These are phyloP conservation scores for Crotalus tigris DNA, from an alignment of 2,113 vertebrate species.

Conservation along the genomic window DNA sequence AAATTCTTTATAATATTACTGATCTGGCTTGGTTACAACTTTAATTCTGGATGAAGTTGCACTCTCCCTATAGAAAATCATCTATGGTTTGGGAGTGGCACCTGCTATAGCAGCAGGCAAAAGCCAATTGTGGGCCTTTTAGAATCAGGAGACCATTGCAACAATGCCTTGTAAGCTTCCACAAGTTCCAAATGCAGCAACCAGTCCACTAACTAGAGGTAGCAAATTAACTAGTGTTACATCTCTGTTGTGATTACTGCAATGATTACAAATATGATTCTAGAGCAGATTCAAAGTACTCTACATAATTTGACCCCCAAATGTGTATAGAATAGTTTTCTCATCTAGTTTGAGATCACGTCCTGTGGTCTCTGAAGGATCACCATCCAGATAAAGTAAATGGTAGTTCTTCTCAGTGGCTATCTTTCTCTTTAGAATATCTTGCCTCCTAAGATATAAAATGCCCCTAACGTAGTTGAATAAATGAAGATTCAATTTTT, in stretches of 20 bases:
- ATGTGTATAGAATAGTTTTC: not conserved
- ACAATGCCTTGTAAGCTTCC: not conserved
- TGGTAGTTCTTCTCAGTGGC: not conserved
- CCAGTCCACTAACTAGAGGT: not conserved
- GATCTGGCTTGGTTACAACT: not conserved
- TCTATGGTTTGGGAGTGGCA: not conserved
- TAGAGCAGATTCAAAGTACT: not conserved
- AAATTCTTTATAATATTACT: constrained; percentile 30
- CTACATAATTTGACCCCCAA: not conserved
- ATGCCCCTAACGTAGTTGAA: not conserved
- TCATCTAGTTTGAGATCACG: not conserved
- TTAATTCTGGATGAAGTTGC: not conserved
- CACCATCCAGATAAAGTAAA: not conserved
- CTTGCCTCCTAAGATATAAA: not conserved
- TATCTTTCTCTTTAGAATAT: not conserved
- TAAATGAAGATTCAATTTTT: not conserved
- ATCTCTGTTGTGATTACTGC: not conserved
- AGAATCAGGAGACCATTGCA: not conserved
- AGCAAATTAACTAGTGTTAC: not conserved
- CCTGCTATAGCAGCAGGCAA: not conserved
- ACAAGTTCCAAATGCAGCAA: not conserved
- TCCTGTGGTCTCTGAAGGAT: not conserved
- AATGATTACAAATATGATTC: not conserved
- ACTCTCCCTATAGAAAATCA: not conserved
- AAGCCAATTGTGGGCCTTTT: not conserved